A percentile compares a stretch with the other conserved stretches of the same genome.
Conservation (phyloP, 2,888 invertebrate genomes). For the Neuroscelio doddi region DNA sequence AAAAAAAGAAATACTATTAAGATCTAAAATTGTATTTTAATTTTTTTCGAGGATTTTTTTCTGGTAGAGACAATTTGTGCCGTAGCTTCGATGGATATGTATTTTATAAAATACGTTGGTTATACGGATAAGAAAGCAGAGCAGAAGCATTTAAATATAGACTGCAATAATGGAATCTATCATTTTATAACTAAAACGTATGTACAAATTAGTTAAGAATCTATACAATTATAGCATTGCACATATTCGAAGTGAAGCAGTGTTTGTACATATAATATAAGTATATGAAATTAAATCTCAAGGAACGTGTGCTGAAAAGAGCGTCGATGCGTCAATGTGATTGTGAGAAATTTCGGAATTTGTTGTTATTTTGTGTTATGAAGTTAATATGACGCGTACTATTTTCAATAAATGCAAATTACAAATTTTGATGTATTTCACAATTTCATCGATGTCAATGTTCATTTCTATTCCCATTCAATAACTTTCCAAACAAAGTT, state of each 20-base stretch:
- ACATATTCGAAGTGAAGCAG: conserved; percentile 26
- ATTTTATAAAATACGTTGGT: conserved; percentile 2
- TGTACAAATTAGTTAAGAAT: conserved; percentile 51
- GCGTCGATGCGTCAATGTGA: conserved; percentile 17
- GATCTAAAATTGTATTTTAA: no score
- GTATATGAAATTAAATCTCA: conserved; percentile 22
- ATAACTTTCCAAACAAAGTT: no score
- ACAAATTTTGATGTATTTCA: conserved; percentile 8
- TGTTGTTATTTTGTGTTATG: conserved; percentile 24
- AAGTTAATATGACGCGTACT: conserved; percentile 17
- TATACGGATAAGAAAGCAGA: conserved; percentile 18
- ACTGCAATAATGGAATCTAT: conserved; percentile 32
- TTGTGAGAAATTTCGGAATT: conserved; percentile 17
- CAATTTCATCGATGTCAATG: neutral
- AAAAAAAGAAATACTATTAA: no score
- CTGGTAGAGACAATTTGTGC: conserved; percentile 13
- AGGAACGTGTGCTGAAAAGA: conserved; percentile 15
- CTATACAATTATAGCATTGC: conserved; percentile 23
- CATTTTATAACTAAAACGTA: conserved; percentile 41
- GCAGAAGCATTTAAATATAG: conserved; percentile 28
- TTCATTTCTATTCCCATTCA: no score
- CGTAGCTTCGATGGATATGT: neutral
- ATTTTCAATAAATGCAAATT: conserved; percentile 9
- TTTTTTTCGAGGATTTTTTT: conserved; percentile 1
- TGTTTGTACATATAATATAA: conserved; percentile 22